phyloP scores from a whole-genome alignment of 2,797 vertebrate genomes.

The Brachyrhaphis roseni region DNA sequence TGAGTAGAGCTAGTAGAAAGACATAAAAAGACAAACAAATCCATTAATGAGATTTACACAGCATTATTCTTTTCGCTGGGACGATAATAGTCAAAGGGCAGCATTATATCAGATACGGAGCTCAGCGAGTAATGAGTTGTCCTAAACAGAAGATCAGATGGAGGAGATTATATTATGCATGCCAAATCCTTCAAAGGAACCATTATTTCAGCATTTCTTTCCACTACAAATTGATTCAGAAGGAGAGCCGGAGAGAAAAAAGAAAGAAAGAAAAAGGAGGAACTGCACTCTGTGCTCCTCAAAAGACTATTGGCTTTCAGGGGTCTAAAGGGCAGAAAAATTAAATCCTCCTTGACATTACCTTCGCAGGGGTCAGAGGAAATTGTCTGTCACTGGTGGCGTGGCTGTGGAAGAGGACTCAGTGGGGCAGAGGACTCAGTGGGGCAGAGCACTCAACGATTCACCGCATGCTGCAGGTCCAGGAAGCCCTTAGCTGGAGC shows the following conservation, averaged over 20 bases:
- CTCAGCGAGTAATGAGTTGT: constrained; percentile 65
- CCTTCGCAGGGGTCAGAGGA: constrained; percentile 60
- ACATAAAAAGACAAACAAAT: constrained; percentile 76
- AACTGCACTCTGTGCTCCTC: constrained; percentile 26
- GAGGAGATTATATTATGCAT: constrained; percentile 53
- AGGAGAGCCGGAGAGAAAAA: constrained; percentile 3
- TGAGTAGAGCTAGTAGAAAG: constrained; percentile 51
- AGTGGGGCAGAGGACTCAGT: constrained; percentile 52
- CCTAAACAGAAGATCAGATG: constrained; percentile 62
- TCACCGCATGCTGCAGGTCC: constrained; percentile 47
- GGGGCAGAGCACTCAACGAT: constrained; percentile 62
- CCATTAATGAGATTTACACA: constrained; percentile 73
- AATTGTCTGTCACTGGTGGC: constrained; percentile 39
- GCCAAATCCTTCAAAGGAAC: constrained; percentile 46
- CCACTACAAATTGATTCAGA: constrained; percentile 26
- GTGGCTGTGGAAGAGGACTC: constrained; percentile 48
- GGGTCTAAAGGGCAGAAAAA: constrained; percentile 36
- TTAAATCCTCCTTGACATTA: constrained; percentile 64
- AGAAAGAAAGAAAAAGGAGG: constrained; percentile 6
- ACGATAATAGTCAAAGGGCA: constrained; percentile 72
- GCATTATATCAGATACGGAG: constrained; percentile 69
- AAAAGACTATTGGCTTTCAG: constrained; percentile 22
- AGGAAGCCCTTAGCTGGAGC: constrained; percentile 27
- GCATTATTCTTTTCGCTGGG: constrained; percentile 66
- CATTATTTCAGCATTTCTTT: constrained; percentile 58